These are phyloP conservation scores for Lepidurus apus DNA, from an alignment of 1,140 invertebrate species.

Conservation along the genomic window DNA sequence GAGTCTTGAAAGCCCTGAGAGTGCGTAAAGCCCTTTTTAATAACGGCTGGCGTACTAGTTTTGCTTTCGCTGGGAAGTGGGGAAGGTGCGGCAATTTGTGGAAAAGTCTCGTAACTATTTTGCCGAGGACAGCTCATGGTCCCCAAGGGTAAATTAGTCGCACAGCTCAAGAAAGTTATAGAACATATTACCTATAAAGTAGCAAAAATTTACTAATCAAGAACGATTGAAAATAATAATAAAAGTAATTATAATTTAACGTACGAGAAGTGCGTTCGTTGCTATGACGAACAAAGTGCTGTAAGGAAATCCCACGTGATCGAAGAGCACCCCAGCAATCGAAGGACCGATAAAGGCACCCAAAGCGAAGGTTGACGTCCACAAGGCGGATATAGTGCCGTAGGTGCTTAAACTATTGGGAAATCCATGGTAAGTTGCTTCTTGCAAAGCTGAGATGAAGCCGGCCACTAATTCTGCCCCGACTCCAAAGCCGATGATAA, in stretches of 20 bases:
- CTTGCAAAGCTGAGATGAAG: constrained; percentile 31
- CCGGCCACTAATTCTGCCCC: constrained; percentile 32
- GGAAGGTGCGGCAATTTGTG: not conserved
- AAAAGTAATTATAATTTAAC: constrained; percentile 37
- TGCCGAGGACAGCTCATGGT: constrained; percentile 7
- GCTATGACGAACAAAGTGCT: constrained; percentile 66
- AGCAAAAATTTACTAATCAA: not conserved
- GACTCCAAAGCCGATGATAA: constrained; percentile 35
- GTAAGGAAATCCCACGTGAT: constrained; percentile 63
- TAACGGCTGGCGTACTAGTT: not conserved
- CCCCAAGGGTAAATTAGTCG: not conserved
- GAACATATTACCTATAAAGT: not conserved
- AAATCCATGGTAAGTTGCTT: constrained; percentile 54
- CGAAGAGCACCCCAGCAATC: constrained; percentile 66
- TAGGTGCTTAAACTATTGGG: constrained; percentile 75
- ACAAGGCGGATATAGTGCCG: constrained; percentile 73
- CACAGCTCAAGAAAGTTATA: not conserved
- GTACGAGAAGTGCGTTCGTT: constrained; percentile 60
- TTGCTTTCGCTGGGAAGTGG: not conserved
- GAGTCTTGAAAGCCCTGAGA: constrained; percentile 7
- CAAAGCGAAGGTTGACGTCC: constrained; percentile 77
- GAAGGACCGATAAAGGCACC: constrained; percentile 79
- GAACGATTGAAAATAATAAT: not conserved
- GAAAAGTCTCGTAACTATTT: constrained; percentile 8
- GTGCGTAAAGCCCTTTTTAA: not conserved